A percentile compares a stretch with the other conserved stretches of the same genome.
These are phyloP conservation scores for Papilio elwesi DNA, from an alignment of 2,888 invertebrate species.

Conservation along the genomic window DNA sequence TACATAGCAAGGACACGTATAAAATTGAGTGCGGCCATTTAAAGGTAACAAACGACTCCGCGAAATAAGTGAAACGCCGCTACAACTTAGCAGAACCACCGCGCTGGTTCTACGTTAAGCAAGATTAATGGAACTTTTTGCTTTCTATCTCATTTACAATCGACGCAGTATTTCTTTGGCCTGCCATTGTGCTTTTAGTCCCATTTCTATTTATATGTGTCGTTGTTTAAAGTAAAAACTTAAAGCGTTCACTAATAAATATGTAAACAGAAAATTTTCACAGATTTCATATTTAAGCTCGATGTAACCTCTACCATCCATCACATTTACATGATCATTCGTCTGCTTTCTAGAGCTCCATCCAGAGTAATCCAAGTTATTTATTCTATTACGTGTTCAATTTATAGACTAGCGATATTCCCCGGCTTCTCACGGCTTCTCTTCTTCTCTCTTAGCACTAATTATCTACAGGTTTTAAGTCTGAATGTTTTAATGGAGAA, in stretches of 20 bases:
- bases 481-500: no score
- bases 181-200: conserved; percentile 16
- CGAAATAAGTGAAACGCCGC: conserved; percentile 38
- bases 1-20: conserved; percentile 11
- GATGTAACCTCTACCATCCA: background rate
- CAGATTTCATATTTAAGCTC: background rate
- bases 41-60: conserved; percentile 25
- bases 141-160: conserved; percentile 35
- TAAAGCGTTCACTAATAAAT: background rate
- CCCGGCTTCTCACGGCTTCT: no score
- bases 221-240: background rate
- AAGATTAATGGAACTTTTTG: conserved; percentile 39
- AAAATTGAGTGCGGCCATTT: conserved; percentile 26
- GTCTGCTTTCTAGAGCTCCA: no score
- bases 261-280: background rate
- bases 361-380: no score
- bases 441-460: no score
- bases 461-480: no score
- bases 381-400: no score
- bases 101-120: conserved; percentile 31
- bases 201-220: conserved; percentile 30
- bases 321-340: no score
- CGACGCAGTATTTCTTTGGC: conserved; percentile 29
- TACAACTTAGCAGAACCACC: conserved; percentile 29
- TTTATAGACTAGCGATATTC: no score